Percentiles rank a stretch among this genome's conserved stretches.
Evolutionary conservation across 2,888 invertebrate genomes (phyloP).

Genomic region (Cremastinae sp.): DNA sequence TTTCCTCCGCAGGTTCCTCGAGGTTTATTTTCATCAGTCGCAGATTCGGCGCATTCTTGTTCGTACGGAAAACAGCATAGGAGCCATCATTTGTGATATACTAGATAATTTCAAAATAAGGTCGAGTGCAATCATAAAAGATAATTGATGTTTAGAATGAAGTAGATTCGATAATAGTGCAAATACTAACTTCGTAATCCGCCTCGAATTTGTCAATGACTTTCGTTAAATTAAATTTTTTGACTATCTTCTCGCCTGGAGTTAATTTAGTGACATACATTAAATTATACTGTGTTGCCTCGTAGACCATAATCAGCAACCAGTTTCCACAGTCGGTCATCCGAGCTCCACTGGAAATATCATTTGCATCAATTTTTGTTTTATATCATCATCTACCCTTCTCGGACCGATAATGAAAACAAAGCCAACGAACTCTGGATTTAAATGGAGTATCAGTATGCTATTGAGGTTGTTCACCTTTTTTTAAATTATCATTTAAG

Average conservation of each 20-base stretch:
- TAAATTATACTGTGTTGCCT: slow-evolving; percentile 95
- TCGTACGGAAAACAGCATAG: slow-evolving; percentile 93
- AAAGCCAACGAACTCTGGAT: too few species aligned
- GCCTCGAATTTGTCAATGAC: slow-evolving; percentile 95
- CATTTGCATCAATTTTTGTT: too few species aligned
- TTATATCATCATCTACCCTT: too few species aligned
- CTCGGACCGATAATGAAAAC: too few species aligned
- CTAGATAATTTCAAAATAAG: slow-evolving; percentile 81
- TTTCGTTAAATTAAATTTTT: slow-evolving; percentile 86
- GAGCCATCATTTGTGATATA: slow-evolving; percentile 94
- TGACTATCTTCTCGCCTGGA: slow-evolving; percentile 84
- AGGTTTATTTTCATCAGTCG: slow-evolving; percentile 92
- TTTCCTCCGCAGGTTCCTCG: slow-evolving; percentile 85
- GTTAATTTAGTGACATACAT: slow-evolving; percentile 91
- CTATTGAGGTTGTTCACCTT: too few species aligned
- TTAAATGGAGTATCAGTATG: too few species aligned
- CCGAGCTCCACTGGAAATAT: slow-evolving; percentile 85
- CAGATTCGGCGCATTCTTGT: slow-evolving; percentile 96
- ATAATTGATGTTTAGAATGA: not conserved
- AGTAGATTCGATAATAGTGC: too few species aligned
- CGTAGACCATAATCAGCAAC: slow-evolving; percentile 90
- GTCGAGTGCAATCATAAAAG: slow-evolving; percentile 35
- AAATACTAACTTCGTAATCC: slow-evolving; percentile 90
- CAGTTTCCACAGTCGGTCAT: slow-evolving; percentile 96
- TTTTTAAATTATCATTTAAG: too few species aligned